Conservation (phyloP, 2,797 vertebrate genomes). For the Nannoperca obscura region DNA sequence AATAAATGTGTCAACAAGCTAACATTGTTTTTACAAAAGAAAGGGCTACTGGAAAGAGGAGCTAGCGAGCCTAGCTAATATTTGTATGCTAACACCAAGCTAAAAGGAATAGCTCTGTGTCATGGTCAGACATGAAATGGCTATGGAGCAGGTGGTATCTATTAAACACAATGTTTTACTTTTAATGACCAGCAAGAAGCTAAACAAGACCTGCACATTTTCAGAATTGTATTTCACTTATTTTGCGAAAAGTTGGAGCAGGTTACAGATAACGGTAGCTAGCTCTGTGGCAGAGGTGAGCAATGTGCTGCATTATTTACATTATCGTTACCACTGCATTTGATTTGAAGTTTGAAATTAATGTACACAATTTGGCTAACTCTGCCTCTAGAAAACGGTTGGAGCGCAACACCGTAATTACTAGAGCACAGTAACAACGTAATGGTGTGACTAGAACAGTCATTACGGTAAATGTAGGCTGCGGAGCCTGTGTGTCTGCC, state of each 20-base stretch:
- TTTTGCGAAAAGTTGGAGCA: background rate
- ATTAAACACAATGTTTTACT: background rate
- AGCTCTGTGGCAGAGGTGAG: background rate
- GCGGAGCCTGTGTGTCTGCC: constrained; percentile 71
- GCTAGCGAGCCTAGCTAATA: background rate
- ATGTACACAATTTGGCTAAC: too few species aligned
- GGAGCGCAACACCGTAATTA: constrained; percentile 53
- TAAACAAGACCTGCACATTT: background rate
- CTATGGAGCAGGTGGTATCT: background rate
- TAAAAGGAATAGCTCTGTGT: background rate
- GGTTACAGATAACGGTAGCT: background rate
- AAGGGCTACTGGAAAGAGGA: background rate
- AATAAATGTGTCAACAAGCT: background rate
- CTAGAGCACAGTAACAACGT: background rate
- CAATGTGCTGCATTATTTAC: background rate
- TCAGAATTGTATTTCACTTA: background rate
- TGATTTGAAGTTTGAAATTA: background rate
- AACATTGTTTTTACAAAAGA: background rate
- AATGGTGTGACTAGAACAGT: background rate
- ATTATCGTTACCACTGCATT: background rate
- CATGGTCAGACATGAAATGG: background rate
- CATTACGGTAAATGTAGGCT: constrained; percentile 81
- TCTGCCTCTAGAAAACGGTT: background rate
- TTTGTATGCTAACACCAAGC: background rate
- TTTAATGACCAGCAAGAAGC: background rate